Conservation (phyloP, 2,113 vertebrate species). For the Chionodraco myersi region DNA sequence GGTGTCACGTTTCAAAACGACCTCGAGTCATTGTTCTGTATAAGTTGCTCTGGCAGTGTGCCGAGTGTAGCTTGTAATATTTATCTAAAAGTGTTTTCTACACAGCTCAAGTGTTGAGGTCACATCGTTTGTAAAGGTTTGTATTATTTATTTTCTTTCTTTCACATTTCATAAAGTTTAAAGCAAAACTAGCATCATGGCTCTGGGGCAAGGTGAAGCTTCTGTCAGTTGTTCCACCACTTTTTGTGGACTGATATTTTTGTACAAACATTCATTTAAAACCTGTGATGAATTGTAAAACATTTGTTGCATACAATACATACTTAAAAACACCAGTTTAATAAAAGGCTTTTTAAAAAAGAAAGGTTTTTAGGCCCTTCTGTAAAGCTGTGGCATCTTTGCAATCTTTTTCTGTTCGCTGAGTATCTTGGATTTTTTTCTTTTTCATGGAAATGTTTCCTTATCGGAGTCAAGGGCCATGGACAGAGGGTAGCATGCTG, state of each 20-base stretch:
- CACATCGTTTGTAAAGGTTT: background rate
- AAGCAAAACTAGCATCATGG: background rate
- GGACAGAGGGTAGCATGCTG: background rate
- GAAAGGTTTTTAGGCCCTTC: too few relatives aligned
- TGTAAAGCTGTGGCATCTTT: too few relatives aligned
- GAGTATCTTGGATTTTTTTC: too few relatives aligned
- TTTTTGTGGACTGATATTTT: background rate
- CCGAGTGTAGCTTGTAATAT: background rate
- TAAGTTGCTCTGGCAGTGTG: background rate
- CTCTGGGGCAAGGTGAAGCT: background rate
- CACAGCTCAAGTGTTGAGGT: background rate
- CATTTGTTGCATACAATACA: too few relatives aligned
- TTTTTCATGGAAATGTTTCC: background rate
- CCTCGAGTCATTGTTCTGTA: background rate
- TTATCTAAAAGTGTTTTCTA: background rate
- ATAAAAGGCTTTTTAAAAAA: too few relatives aligned
- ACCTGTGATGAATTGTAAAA: too few relatives aligned
- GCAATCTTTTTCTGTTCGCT: too few relatives aligned
- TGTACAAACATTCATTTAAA: too few relatives aligned
- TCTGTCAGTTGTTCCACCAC: background rate
- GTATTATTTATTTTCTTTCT: too few relatives aligned
- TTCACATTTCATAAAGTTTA: too few relatives aligned
- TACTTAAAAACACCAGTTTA: too few relatives aligned
- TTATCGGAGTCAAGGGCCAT: background rate
- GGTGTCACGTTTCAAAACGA: conserved; percentile 27